These are phyloP conservation scores for Laodelphax striatellus DNA, from an alignment of 1,140 invertebrate genomes.

Conservation along the genomic window DNA sequence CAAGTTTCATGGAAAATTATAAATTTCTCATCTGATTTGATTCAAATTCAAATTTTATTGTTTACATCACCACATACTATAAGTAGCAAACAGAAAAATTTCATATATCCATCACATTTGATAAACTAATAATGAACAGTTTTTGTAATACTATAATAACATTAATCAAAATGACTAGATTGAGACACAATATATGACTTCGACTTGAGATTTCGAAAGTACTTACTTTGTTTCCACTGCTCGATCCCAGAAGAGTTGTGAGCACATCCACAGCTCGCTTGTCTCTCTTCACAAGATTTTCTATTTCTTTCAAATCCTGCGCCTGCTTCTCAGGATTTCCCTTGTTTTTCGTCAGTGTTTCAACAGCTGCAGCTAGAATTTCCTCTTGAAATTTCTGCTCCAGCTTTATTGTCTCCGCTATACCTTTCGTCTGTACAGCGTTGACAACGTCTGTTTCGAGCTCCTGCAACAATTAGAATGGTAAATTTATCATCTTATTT, in stretches of 20 bases:
- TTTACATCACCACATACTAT: too few relatives aligned
- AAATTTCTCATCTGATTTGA: too few relatives aligned
- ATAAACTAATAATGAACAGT: too few relatives aligned
- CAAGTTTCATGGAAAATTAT: too few relatives aligned
- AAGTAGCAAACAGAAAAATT: too few relatives aligned
- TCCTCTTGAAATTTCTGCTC: slow-evolving; percentile 20
- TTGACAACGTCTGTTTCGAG: slow-evolving; percentile 19
- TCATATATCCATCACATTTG: too few relatives aligned
- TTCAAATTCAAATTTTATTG: too few relatives aligned
- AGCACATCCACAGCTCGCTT: slow-evolving; percentile 22
- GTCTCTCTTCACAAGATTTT: slow-evolving; percentile 19
- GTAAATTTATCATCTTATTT: background rate
- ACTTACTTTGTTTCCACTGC: slow-evolving; percentile 17
- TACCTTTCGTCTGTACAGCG: slow-evolving; percentile 8
- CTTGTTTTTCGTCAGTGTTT: slow-evolving; percentile 7
- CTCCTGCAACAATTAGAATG: slow-evolving; percentile 12
- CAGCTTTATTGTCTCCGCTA: slow-evolving; percentile 17
- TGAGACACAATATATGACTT: too few relatives aligned
- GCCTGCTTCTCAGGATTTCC: slow-evolving; percentile 2
- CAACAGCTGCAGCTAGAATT: slow-evolving; percentile 19
- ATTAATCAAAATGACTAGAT: too few relatives aligned
- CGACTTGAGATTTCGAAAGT: too few relatives aligned
- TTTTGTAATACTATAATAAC: too few relatives aligned
- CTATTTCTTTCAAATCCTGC: slow-evolving; percentile 11
- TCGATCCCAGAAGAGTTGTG: slow-evolving; percentile 16